Conservation (phyloP, 2,888 invertebrate species). For the Steinernema hermaphroditum region DNA sequence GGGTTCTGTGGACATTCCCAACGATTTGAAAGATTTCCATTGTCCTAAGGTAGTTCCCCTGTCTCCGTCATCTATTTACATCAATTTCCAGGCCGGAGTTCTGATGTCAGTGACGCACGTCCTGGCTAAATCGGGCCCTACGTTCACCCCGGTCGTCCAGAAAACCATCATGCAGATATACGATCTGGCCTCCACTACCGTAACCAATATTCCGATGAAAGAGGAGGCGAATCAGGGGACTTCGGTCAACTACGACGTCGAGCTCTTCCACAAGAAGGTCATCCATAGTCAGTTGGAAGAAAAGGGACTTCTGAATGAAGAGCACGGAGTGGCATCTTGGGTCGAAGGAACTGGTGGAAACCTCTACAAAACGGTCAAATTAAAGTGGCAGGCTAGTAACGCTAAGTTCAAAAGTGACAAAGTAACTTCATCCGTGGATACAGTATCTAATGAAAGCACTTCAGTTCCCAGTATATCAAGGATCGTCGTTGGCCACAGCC, state of each 20-base stretch:
- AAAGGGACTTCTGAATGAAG: slow-evolving; percentile 36
- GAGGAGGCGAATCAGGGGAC: slow-evolving; percentile 74
- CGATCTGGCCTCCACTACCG: slow-evolving; percentile 89
- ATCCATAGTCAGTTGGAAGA: slow-evolving; percentile 47
- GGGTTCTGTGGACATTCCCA: slow-evolving; percentile 2
- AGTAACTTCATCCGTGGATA: background rate
- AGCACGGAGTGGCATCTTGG: background rate
- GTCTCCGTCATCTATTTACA: background rate
- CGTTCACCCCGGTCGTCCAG: slow-evolving; percentile 39
- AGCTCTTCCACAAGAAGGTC: slow-evolving; percentile 78
- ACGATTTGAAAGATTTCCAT: background rate
- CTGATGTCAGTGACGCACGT: background rate
- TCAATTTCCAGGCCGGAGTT: background rate
- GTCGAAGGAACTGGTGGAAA: background rate
- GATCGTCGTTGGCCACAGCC: slow-evolving; percentile 36
- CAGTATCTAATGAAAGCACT: background rate
- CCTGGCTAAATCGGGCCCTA: background rate
- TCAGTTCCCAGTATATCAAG: slow-evolving; percentile 40
- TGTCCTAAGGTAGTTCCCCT: background rate
- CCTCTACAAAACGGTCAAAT: slow-evolving; percentile 4
- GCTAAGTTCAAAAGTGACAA: slow-evolving; percentile 20
- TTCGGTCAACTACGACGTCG: slow-evolving; percentile 97
- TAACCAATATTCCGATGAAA: slow-evolving; percentile 98
- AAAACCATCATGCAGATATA: slow-evolving; percentile 75
- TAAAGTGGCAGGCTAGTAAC: background rate